Evolutionary conservation across 2,888 invertebrate species (phyloP), one percentile per base, ranked within the genome.

Genomic region (Timema cristinae): DNA sequence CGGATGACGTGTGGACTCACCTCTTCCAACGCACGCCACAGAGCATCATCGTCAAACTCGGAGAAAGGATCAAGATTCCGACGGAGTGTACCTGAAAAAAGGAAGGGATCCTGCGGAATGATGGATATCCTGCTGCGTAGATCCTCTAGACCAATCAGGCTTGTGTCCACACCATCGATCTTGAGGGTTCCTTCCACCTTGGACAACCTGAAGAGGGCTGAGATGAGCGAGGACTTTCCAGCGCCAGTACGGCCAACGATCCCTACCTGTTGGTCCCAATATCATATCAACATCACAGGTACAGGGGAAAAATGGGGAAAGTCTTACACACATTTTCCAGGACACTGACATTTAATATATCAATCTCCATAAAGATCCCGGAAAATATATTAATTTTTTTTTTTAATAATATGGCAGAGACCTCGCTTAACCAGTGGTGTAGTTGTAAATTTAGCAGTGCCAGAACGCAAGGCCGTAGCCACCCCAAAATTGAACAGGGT

Each of bases 151-250:
- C 88, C 87, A 47, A 93, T 84, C 0, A 80, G 80, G 0, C 82
- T 80, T 5, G 87, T 87, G 68, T 88, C 85, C 9, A 84, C 75
- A 15, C 84, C 88, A 79, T 94, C 94, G 67, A 94, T 91, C 6
- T 83, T 78, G 67, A 94, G 88, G 0, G 81, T 81, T 0, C 93
- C 93, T 61, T 88, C 87, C 48, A 88, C 79, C 75, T 90, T 90
- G 0, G 89, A 89, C 73, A 93, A 78, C 7, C 89, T 84, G 79
- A 92, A 92, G 71, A 93, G 79, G 7, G 90, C 88, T 73, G 88
- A 86, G 68, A 91, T 88, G 63, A 92, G 81, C 0, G 91, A 90
- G 1, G 90, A 89, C 78, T 92, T 90, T 0, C 90, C 90, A 0
- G 90, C 89, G 2, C 89, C 89, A 0, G 89, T 89, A 77, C 88